These are phyloP conservation scores for Plecturocebus donacophilus DNA, from an alignment of 2,113 vertebrate species.

Conservation along the genomic window DNA sequence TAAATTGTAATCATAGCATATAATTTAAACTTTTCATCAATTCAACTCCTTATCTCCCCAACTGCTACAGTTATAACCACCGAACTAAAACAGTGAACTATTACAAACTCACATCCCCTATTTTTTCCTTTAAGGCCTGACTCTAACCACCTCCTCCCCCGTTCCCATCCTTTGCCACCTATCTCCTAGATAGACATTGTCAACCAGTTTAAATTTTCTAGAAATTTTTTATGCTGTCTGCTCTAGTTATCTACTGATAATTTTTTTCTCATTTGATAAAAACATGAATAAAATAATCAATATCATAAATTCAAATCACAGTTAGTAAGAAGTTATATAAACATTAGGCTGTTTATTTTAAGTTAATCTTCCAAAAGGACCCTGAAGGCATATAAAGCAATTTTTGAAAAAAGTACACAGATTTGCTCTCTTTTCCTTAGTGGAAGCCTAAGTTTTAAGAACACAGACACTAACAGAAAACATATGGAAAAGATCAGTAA, in stretches of 20 bases:
- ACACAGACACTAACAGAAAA: conserved; percentile 90
- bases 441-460: conserved; percentile 79
- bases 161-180: neutral
- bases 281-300: conserved; percentile 39
- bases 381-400: neutral
- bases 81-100: neutral
- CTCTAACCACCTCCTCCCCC: neutral
- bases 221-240: neutral
- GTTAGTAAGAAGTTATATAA: conserved; percentile 45
- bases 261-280: conserved; percentile 4
- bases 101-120: neutral
- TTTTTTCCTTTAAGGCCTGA: neutral
- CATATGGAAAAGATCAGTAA: conserved; percentile 95
- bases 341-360: conserved; percentile 49
- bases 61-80: neutral
- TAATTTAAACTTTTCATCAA: conserved; percentile 3
- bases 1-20: neutral
- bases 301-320: conserved; percentile 45
- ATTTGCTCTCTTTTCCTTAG: conserved; percentile 80
- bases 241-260: neutral
- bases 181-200: neutral
- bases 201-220: neutral
- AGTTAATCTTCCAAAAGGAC: conserved; percentile 44
- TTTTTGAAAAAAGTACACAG: conserved; percentile 57
- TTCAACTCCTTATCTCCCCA: neutral